Base-by-base conservation (phyloP, 2,113 vertebrate genomes). In the Cranoglanis bouderius region DNA sequence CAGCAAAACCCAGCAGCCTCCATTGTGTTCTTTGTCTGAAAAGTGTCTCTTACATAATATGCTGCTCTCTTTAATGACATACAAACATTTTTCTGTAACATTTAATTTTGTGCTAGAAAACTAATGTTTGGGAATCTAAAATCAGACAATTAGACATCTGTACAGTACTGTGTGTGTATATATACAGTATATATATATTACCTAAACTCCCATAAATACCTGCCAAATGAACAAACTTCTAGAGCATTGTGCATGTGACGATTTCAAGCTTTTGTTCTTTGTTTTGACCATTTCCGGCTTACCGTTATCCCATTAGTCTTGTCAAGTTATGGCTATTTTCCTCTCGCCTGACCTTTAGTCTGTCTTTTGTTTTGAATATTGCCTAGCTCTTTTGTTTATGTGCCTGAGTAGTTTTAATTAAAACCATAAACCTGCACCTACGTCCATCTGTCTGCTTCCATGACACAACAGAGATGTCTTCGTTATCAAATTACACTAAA, bases 381-480 rank as follows among this genome's bases (percentile, higher is more conserved):
- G 9, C 13, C 40, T 49, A 46, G 24, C 43, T 78, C 12, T 26
- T 78, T 78, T 77, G 63, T 70, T 32, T 46, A 78, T 78, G 3
- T 13, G 24, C 75, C 75, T 78, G 24, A 78, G 75, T 78, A 78
- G 21, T 78, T 78, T 78, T 78, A 78, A 78, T 78, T 49, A 78
- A 78, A 49, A 49, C 9, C 21, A 78, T 46, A 88, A 91, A 91
- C 32, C 46, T 89, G 87, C 88, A 49, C 4, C 24, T 78, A 29
- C 4, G 5, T 49, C 3, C 7, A 3, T 78, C 43, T 78, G 24
- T 78, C 24, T 78, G 40, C 4, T 5, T 75, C 72, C 38, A 26
- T 43, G 19, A 40, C 38, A 75, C 85, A 83, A 53, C 38, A n/a
- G 81, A 29, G 51, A 75, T 14, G 29, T 14, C 74, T 35, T 82